Conservation (phyloP, 2,113 vertebrate species). For the Grallaria varia region DNA sequence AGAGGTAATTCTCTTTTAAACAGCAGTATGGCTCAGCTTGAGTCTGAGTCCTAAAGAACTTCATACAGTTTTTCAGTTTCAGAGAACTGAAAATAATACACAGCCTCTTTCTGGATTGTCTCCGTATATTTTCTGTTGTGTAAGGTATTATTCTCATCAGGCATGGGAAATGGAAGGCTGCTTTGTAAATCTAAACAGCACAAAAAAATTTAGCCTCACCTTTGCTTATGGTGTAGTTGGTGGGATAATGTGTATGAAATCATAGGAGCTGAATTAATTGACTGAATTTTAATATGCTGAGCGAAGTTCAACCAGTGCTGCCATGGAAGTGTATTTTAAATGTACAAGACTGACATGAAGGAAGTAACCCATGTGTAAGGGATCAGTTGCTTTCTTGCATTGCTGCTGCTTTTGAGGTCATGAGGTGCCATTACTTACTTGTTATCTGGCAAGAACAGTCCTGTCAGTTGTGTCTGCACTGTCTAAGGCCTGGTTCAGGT, state of each 20-base stretch:
- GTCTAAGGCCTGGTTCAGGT: neutral
- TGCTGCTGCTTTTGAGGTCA: neutral
- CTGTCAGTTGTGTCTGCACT: neutral
- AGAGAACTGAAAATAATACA: neutral
- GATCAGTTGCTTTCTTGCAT: neutral
- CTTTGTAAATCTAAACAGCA: neutral
- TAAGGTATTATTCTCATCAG: neutral
- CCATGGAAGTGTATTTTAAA: neutral
- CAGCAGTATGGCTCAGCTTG: neutral
- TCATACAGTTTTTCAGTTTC: neutral
- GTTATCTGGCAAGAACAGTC: neutral
- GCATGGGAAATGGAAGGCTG: neutral
- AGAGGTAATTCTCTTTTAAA: constrained; percentile 76
- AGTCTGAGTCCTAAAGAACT: neutral
- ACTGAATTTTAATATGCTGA: neutral
- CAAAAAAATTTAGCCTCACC: neutral
- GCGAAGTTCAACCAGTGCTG: neutral
- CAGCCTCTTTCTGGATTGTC: neutral
- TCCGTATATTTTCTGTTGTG: neutral
- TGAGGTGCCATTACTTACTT: neutral
- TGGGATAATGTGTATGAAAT: neutral
- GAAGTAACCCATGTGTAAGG: accelerated
- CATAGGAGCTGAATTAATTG: neutral
- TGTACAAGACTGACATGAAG: neutral
- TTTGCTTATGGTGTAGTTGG: neutral